These are phyloP conservation scores for Microctenopoma steveboyesi DNA, from an alignment of 2,797 vertebrate species.

Conservation along the genomic window DNA sequence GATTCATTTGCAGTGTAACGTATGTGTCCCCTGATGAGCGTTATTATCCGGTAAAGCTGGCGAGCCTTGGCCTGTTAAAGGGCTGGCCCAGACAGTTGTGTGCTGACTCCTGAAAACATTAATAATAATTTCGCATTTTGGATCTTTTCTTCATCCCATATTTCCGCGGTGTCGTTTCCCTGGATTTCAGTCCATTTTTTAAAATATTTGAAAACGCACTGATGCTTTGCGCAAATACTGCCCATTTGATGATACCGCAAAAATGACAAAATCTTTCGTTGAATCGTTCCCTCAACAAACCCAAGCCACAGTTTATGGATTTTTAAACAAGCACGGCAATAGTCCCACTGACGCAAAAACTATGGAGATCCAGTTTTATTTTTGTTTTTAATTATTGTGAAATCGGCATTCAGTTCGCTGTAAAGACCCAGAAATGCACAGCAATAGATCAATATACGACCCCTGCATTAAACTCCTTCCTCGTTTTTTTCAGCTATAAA, in stretches of 20 bases:
- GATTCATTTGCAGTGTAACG: slow-evolving; percentile 29
- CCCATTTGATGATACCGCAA: slow-evolving; percentile 45
- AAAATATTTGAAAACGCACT: slow-evolving; percentile 47
- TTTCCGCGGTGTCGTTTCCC: slow-evolving; percentile 31
- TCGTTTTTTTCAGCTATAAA: slow-evolving; percentile 72
- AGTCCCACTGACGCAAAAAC: slow-evolving; percentile 18
- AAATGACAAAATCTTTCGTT: slow-evolving; percentile 44
- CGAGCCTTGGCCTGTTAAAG: slow-evolving; percentile 52
- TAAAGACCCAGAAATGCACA: slow-evolving; percentile 49
- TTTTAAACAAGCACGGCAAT: slow-evolving; percentile 49
- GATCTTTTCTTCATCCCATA: slow-evolving; percentile 44
- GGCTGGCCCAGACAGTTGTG: slow-evolving; percentile 61
- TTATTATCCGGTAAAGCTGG: slow-evolving; percentile 49
- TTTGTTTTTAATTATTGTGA: slow-evolving; percentile 43
- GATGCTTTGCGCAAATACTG: slow-evolving; percentile 29
- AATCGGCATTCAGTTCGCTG: slow-evolving; percentile 31
- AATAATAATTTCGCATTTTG: slow-evolving; percentile 52
- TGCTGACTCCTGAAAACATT: slow-evolving; percentile 61
- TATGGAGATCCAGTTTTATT: slow-evolving; percentile 30
- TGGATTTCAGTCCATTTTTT: slow-evolving; percentile 49
- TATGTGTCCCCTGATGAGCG: slow-evolving; percentile 50
- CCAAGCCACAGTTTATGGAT: slow-evolving; percentile 41
- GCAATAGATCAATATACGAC: slow-evolving; percentile 62
- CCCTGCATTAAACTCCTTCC: slow-evolving; percentile 56
- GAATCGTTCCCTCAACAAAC: slow-evolving; percentile 43